These are phyloP conservation scores for Nothobranchius kuhntae DNA, from an alignment of 2,113 vertebrate genomes.

Conservation along the genomic window DNA sequence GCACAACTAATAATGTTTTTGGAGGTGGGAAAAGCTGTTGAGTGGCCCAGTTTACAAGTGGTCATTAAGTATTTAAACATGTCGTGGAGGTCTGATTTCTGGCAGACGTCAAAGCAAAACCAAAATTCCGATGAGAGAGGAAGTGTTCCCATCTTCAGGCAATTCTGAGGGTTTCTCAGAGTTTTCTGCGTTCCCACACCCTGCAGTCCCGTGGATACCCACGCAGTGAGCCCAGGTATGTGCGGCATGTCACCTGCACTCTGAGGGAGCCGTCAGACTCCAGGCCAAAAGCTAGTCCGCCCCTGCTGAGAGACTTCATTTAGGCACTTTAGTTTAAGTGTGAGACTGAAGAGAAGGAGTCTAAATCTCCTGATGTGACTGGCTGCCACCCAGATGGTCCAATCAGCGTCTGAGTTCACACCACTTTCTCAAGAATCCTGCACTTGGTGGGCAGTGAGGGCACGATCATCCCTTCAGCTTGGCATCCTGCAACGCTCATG, in stretches of 20 bases:
- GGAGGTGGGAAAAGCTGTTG: not conserved
- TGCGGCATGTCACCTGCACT: conserved; percentile 61
- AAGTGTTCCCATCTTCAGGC: conserved; percentile 11
- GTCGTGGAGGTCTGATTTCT: conserved; percentile 34
- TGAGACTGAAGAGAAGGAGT: conserved; percentile 7
- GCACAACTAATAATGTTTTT: conserved; percentile 22
- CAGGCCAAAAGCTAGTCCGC: conserved; percentile 20
- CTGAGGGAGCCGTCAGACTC: conserved; percentile 26
- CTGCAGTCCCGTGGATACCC: conserved; percentile 41
- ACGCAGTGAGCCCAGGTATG: conserved; percentile 54
- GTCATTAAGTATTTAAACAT: conserved; percentile 29
- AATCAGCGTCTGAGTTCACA: conserved; percentile 19
- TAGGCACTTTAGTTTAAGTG: conserved; percentile 25
- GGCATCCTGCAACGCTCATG: conserved; percentile 26
- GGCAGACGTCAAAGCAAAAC: conserved; percentile 42
- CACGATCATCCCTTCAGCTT: conserved; percentile 19
- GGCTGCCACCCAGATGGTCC: conserved; percentile 29
- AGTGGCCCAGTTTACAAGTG: conserved; percentile 51
- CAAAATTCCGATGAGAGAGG: conserved; percentile 36
- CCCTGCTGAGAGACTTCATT: conserved; percentile 52
- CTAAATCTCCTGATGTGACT: conserved; percentile 32
- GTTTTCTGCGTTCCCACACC: conserved; percentile 56
- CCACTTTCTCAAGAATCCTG: conserved; percentile 19
- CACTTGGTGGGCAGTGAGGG: conserved; percentile 17
- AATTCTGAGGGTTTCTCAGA: conserved; percentile 9